Evolutionary conservation across 2,888 invertebrate genomes (phyloP).

Genomic region (Leptinotarsa haldemani): DNA sequence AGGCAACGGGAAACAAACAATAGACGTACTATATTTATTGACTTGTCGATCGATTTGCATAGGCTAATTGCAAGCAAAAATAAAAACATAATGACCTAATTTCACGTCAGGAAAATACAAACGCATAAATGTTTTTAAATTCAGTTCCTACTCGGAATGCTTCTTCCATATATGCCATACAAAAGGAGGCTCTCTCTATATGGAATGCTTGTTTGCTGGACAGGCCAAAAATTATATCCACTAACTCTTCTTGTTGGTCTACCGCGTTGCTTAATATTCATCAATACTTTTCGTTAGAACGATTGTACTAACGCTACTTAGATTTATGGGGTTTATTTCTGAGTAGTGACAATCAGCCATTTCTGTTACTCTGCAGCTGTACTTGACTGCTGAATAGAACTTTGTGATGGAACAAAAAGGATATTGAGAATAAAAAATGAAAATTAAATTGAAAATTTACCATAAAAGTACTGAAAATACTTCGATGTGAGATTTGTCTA

Average conservation of each 20-base stretch:
- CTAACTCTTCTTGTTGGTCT: constrained; percentile 19
- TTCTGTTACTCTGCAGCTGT: not conserved
- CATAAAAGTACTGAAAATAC: no score
- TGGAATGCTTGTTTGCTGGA: constrained; percentile 26
- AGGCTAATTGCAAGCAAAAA: constrained; percentile 40
- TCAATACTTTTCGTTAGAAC: constrained; percentile 19
- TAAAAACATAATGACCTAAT: constrained; percentile 44
- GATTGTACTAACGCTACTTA: constrained; percentile 17
- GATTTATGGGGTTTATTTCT: constrained; percentile 11
- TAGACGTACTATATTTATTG: constrained; percentile 32
- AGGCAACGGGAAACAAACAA: constrained; percentile 13
- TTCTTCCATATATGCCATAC: constrained; percentile 36
- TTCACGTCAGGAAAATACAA: constrained; percentile 27
- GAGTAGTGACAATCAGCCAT: not conserved
- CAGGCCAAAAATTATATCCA: constrained; percentile 19
- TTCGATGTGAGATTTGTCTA: no score
- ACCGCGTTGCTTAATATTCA: constrained; percentile 18
- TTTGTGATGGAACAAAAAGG: no score
- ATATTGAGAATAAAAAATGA: no score
- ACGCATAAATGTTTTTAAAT: constrained; percentile 20
- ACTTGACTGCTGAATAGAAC: not conserved
- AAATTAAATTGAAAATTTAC: no score
- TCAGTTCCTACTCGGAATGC: constrained; percentile 25
- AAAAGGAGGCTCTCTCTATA: constrained; percentile 32
- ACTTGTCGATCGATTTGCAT: constrained; percentile 44